phyloP scores from a whole-genome alignment of 2,888 invertebrate species.

The Agrilus cyanescens region DNA sequence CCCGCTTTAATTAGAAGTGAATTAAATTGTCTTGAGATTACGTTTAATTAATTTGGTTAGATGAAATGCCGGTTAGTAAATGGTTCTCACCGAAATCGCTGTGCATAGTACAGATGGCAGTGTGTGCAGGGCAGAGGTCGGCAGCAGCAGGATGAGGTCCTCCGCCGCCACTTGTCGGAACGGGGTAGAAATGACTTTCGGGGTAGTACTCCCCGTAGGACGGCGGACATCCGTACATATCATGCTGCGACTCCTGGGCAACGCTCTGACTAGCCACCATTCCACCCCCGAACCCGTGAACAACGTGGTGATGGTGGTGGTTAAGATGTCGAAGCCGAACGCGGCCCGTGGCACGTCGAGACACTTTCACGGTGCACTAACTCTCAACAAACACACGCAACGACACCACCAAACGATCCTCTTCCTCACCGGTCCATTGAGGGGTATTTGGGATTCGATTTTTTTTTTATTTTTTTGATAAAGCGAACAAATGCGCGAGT shows the following conservation, averaged over 20 bases:
- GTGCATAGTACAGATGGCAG: constrained; percentile 56
- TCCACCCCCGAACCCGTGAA: constrained; percentile 19
- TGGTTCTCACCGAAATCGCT: constrained; percentile 57
- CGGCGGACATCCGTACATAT: constrained; percentile 36
- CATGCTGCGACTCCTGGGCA: constrained; percentile 30
- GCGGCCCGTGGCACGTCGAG: constrained; percentile 22
- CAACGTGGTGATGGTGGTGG: constrained; percentile 6
- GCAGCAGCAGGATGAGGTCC: constrained; percentile 9
- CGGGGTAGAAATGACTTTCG: constrained; percentile 42
- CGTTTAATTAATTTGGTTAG: neutral
- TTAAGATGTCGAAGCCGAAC: constrained; percentile 36
- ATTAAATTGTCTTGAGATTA: too few relatives aligned
- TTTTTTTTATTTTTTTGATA: too few relatives aligned
- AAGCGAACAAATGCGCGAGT: too few relatives aligned
- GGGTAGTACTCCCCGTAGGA: constrained; percentile 47
- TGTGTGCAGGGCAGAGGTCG: constrained; percentile 53
- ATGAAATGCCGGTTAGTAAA: neutral
- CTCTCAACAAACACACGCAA: neutral
- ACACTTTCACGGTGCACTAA: constrained; percentile 15
- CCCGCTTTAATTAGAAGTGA: too few relatives aligned
- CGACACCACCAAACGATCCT: too few relatives aligned
- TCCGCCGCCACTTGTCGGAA: constrained; percentile 4
- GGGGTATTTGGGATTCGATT: too few relatives aligned
- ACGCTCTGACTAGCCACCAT: constrained; percentile 38
- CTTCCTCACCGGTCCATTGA: too few relatives aligned